Evolutionary conservation across 2,113 vertebrate genomes (phyloP), one percentile per base, ranked within the genome.

Genomic region (Boulengerochromis microlepis): DNA sequence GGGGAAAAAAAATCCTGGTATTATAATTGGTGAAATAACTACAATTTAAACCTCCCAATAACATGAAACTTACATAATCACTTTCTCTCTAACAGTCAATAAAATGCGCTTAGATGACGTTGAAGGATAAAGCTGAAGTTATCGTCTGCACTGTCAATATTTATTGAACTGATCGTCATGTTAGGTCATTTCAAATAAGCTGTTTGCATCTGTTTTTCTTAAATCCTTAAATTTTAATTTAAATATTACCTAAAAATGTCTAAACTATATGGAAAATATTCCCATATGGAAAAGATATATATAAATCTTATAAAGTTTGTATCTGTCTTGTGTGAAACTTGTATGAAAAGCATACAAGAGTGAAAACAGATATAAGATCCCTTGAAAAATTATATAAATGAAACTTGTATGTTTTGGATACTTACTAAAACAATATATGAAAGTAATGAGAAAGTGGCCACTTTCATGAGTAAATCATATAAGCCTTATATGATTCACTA

Each of bases 1-100:
- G 19, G 10, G 42, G n/a, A 0, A 0, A 16, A 42, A 0, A 29
- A 35, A 9, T 18, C 18, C 24, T 42, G 18, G 1, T 22, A 3
- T 12, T 66, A 26, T 19, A 29, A 19, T 54, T 24, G 10, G 1
- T 66, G n/a, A 31, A 10, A 16, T n/a, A 22, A 61, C 82, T 19
- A 16, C 31, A 31, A 45, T 26, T 42, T 40, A 40, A 22, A 40
- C 19, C 64, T 40, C 7, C 3, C 11, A 69, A 69, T 71, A 0
- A 45, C 69, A 24, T 5, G 2, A 40, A 71, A 71, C 22, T 10
- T 24, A 2, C n/a, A 6, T 24, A 74, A 74, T 45, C 0, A 45
- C 8, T 42, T 74, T 18, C 33, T 57, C 2, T 29, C 53, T 24
- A 24, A 57, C 53, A 42, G 35, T 3, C 33, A 54, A 31, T 24